These are phyloP conservation scores for Prunella fulvescens DNA, from an alignment of 2,113 vertebrate genomes.

Conservation along the genomic window DNA sequence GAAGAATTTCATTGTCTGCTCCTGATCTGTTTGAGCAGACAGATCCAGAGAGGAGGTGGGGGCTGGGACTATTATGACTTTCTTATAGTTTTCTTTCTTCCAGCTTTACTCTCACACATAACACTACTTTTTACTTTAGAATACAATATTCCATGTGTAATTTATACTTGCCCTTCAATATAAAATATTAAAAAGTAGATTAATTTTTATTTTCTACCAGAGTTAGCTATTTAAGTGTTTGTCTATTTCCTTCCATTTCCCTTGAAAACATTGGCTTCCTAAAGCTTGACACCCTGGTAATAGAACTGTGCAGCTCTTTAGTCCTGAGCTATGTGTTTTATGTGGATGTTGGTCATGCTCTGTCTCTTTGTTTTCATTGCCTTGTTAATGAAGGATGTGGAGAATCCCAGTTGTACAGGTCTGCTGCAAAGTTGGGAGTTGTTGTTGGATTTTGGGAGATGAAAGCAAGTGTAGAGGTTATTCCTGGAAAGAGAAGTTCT, in stretches of 20 bases:
- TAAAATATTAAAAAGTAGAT: background rate
- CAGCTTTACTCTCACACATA: background rate
- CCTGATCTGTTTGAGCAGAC: background rate
- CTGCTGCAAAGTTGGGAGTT: background rate
- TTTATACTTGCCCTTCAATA: background rate
- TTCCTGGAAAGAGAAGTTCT: background rate
- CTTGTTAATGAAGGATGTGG: background rate
- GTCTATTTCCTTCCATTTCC: background rate
- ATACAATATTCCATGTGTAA: background rate
- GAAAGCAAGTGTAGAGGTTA: background rate
- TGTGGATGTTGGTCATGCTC: background rate
- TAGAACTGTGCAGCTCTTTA: background rate
- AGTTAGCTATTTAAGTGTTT: background rate
- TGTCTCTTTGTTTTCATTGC: background rate
- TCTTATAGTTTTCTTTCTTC: background rate
- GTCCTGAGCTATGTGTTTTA: background rate
- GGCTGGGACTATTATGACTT: background rate
- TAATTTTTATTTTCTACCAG: background rate
- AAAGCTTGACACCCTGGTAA: background rate
- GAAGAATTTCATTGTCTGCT: background rate
- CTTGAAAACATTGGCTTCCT: background rate
- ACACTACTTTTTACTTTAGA: background rate
- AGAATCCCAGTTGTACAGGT: background rate
- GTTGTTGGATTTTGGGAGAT: background rate
- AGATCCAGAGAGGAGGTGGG: background rate